Percentiles rank a stretch among this genome's conserved stretches.
Conservation (phyloP, 2,113 vertebrate genomes). For the Aptenodytes forsteri region DNA sequence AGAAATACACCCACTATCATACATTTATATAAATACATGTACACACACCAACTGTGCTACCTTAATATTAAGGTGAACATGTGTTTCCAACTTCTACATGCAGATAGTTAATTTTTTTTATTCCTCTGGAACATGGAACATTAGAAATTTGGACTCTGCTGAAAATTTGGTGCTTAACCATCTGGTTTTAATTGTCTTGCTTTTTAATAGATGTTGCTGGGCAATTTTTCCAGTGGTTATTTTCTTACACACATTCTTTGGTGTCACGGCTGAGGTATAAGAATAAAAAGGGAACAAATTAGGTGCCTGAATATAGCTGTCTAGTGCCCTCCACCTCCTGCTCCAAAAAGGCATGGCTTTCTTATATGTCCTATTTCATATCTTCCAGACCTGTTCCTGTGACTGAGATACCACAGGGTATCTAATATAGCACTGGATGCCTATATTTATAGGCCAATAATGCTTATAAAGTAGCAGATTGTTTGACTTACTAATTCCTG, state of each 20-base stretch:
- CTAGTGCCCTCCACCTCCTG: not conserved
- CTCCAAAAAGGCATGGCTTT: not conserved
- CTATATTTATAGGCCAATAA: not conserved
- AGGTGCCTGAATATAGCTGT: not conserved
- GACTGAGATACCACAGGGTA: not conserved
- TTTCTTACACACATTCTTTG: not conserved
- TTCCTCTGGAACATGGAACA: not conserved
- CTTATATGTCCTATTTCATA: not conserved
- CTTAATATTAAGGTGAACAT: not conserved
- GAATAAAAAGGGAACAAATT: not conserved
- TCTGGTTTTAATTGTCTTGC: not conserved
- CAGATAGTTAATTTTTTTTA: not conserved
- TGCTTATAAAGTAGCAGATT: not conserved
- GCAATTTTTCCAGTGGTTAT: not conserved
- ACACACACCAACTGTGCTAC: not conserved
- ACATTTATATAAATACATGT: not conserved
- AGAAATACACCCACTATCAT: rapidly evolving
- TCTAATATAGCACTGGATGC: not conserved
- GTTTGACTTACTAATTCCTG: not conserved
- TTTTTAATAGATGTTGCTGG: not conserved
- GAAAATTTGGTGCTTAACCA: not conserved
- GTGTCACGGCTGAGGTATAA: not conserved
- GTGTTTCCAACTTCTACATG: not conserved
- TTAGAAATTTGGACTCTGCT: not conserved
- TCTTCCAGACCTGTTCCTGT: not conserved